Evolutionary conservation across 2,797 vertebrate species (phyloP).

Genomic region (Nyctalus aviator): DNA sequence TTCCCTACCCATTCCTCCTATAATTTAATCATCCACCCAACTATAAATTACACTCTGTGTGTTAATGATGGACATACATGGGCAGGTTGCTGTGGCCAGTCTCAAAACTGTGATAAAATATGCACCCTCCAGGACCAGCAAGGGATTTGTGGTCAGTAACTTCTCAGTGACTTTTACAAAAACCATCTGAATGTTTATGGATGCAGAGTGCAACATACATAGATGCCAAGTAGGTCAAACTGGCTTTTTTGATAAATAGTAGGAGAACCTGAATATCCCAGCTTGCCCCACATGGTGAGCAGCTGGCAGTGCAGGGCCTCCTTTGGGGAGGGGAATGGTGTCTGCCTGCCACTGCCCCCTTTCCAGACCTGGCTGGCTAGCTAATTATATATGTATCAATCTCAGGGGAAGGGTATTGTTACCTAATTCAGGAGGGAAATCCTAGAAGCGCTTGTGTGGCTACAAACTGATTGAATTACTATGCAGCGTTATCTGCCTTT

Average conservation of each 20-base stretch:
- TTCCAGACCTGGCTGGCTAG: not conserved
- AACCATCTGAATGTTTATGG: not conserved
- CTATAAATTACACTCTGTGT: not conserved
- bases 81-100: not conserved
- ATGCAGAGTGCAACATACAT: not conserved
- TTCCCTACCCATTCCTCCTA: not conserved
- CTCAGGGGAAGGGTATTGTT: not conserved
- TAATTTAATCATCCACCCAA: not conserved
- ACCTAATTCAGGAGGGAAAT: constrained; percentile 12
- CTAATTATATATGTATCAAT: constrained; percentile 36
- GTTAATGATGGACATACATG: not conserved
- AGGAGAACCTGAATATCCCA: not conserved
- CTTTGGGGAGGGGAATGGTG: not conserved
- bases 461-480: constrained; percentile 55
- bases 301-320: fast-evolving
- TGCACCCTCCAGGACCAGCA: not conserved
- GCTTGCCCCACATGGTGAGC: not conserved
- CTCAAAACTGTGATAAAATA: not conserved
- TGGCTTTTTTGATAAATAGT: not conserved
- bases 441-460: not conserved
- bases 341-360: not conserved
- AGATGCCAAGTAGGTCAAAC: not conserved
- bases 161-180: constrained; percentile 40
- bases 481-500: not conserved
- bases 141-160: not conserved